phyloP scores from a whole-genome alignment of 2,113 vertebrate genomes.

The Actenoides lindsayi region DNA sequence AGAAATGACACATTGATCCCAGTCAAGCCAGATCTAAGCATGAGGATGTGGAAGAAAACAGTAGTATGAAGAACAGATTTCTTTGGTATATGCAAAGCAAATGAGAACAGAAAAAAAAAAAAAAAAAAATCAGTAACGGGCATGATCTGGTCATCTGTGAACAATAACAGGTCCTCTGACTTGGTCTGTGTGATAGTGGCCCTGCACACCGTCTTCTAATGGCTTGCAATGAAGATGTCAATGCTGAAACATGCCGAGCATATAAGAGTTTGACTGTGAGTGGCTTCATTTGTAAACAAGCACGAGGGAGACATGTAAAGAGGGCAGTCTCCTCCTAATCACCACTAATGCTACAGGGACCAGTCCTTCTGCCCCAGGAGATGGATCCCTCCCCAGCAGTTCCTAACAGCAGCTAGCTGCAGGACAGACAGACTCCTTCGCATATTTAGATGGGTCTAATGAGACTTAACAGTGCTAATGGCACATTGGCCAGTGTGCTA shows the following conservation, averaged over 20 bases:
- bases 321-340: not conserved
- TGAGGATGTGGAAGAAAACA: not conserved
- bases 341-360: fast-evolving
- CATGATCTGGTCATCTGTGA: not conserved
- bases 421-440: not conserved
- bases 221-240: not conserved
- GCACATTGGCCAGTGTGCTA: fast-evolving
- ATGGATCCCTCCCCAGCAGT: not conserved
- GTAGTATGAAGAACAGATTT: not conserved
- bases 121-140: not conserved
- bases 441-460: fast-evolving
- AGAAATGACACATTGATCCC: not conserved
- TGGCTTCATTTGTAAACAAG: not conserved
- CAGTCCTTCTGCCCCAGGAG: not conserved
- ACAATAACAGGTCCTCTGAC: not conserved
- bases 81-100: not conserved
- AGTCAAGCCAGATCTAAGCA: not conserved
- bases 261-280: not conserved
- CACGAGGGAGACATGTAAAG: not conserved
- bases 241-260: fast-evolving
- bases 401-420: not conserved
- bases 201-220: not conserved
- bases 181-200: not conserved
- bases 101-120: not conserved
- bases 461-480: not conserved